Evolutionary conservation across 2,113 vertebrate species (phyloP), one percentile per base, ranked within the genome.

Genomic region (Xiphias gladius): DNA sequence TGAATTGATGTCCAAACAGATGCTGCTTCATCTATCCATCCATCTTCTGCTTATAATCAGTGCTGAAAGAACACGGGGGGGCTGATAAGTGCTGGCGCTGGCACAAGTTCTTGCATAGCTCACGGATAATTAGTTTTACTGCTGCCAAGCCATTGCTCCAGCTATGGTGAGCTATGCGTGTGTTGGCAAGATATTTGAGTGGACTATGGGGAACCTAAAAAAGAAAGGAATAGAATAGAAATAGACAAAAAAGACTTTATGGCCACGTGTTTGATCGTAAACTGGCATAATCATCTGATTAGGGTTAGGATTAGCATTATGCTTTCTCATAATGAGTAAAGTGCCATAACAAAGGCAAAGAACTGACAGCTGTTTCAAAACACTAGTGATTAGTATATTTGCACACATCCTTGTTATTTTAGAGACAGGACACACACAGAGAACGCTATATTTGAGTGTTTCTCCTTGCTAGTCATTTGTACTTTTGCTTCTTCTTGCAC

Each of bases 101-200:
- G 70, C 76, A 30, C 82, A 13, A 12, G 52, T 55, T 57, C 70
- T 86, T 87, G 70, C 66, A 57, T 88, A 87, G 84, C 84, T 83
- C 54, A 69, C 80, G 63, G 80, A 70, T 88, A 84, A 91, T 90
- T 91, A 79, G 32, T 77, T 76, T 79, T 75, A 82, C 43, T 65
- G 71, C 69, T 78, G 77, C 84, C 84, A 88, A 86, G 80, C 67
- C 68, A 65, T 58, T 74, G 82, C 73, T 76, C 28, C 37, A 55
- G 59, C 73, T 55, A 41, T 0, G 30, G n/a, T 58, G 39, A 73
- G 52, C 35, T 68, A 10, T 83, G 86, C 73, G 74, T 55, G 39
- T 71, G 71, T 61, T 87, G 75, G 70, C 81, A 76, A 65, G 59
- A 84, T 67, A 69, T 73, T 46, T 78, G 50, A 74, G 19, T 59